These are phyloP conservation scores for Venustaconcha ellipsiformis DNA, from an alignment of 1,140 invertebrate genomes.

Conservation along the genomic window DNA sequence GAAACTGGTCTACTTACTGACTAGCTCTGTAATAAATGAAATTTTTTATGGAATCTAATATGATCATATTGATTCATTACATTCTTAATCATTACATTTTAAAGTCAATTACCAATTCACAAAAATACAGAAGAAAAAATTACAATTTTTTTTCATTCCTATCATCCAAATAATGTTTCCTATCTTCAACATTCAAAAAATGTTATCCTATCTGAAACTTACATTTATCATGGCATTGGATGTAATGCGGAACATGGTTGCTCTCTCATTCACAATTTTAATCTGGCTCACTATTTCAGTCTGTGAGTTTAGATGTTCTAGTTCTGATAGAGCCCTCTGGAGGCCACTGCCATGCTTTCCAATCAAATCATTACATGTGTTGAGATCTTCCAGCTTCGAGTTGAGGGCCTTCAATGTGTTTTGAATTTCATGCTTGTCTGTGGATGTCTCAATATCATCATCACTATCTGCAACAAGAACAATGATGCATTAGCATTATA, in stretches of 20 bases:
- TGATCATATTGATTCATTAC: too few relatives aligned
- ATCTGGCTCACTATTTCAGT: conserved; percentile 75
- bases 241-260: conserved; percentile 92
- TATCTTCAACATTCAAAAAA: too few relatives aligned
- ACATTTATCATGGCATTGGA: conserved; percentile 97
- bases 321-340: conserved; percentile 84
- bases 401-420: conserved; percentile 75
- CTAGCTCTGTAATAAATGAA: too few relatives aligned
- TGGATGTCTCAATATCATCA: conserved; percentile 66
- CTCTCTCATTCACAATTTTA: conserved; percentile 88
- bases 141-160: too few relatives aligned
- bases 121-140: too few relatives aligned
- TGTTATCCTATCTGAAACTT: conserved; percentile 65
- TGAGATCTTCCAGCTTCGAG: conserved; percentile 85
- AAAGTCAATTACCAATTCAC: too few relatives aligned
- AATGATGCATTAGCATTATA: neutral
- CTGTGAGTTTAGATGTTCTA: conserved; percentile 80
- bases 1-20: too few relatives aligned
- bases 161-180: too few relatives aligned
- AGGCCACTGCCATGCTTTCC: conserved; percentile 87
- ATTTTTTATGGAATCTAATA: too few relatives aligned
- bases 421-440: conserved; percentile 73
- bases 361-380: conserved; percentile 91
- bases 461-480: conserved; percentile 79
- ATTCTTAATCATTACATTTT: too few relatives aligned